Conservation (phyloP, 2,888 invertebrate species). For the Nomada flava region DNA sequence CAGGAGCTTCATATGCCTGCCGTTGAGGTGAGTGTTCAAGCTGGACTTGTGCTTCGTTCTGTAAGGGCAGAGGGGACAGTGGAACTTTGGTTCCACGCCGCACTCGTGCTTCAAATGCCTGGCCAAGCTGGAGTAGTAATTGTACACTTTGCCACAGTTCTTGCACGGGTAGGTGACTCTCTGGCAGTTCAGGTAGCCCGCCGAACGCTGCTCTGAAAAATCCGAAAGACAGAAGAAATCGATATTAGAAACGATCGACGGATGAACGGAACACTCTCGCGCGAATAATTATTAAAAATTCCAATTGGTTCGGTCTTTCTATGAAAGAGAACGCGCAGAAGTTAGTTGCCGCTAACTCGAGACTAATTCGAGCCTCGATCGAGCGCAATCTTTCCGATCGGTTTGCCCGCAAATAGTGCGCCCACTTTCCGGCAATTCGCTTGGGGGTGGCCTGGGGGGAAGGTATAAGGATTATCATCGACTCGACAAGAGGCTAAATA, state of each 20-base stretch:
- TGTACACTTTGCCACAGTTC: slow-evolving; percentile 85
- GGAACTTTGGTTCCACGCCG: slow-evolving; percentile 85
- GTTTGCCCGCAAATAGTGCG: too few relatives aligned
- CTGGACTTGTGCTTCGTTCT: slow-evolving; percentile 82
- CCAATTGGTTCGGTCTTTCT: too few relatives aligned
- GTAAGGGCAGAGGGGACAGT: slow-evolving; percentile 84
- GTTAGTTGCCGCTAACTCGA: too few relatives aligned
- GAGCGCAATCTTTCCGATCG: too few relatives aligned
- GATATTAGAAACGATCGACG: slow-evolving; percentile 52
- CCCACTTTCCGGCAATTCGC: too few relatives aligned
- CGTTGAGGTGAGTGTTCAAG: slow-evolving; percentile 81
- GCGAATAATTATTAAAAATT: slow-evolving; percentile 3
- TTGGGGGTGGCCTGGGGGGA: too few relatives aligned
- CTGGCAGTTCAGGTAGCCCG: slow-evolving; percentile 69
- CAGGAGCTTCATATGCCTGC: slow-evolving; percentile 79
- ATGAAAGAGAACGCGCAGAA: too few relatives aligned
- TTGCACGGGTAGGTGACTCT: slow-evolving; percentile 79
- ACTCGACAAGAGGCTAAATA: not conserved
- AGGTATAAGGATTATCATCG: too few relatives aligned
- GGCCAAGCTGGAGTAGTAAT: slow-evolving; percentile 82
- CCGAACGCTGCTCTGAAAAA: slow-evolving; percentile 74
- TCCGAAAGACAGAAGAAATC: slow-evolving; percentile 55
- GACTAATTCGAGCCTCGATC: too few relatives aligned
- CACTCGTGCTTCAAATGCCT: slow-evolving; percentile 85
- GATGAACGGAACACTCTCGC: slow-evolving; percentile 37